These are phyloP conservation scores for Cassiopea andromeda DNA, from an alignment of 30 jellyfish, hydroid and myxozoan genomes.

Conservation along the genomic window DNA sequence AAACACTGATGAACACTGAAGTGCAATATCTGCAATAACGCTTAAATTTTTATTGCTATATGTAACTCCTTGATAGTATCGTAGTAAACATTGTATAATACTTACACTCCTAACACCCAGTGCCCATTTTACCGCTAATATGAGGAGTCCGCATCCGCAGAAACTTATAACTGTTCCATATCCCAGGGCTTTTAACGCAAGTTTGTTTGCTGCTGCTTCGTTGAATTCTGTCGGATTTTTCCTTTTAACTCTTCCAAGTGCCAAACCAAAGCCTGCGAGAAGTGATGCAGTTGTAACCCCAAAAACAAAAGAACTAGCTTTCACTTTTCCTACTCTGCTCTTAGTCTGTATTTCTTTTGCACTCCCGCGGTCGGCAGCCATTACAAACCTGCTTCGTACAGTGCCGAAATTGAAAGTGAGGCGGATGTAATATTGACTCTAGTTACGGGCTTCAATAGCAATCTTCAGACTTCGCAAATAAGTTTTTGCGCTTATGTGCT, in stretches of 20 bases:
- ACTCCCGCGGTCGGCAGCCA: constrained; percentile 60
- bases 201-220: constrained; percentile 73
- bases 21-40: no score
- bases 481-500: no score
- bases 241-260: constrained; percentile 80
- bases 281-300: constrained; percentile 66
- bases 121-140: constrained; percentile 46
- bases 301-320: constrained; percentile 61
- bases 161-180: constrained; percentile 88
- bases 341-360: not conserved
- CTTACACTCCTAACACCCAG: constrained; percentile 81
- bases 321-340: constrained; percentile 25
- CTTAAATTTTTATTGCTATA: no score
- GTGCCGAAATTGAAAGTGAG: not conserved
- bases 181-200: constrained; percentile 95
- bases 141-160: constrained; percentile 85
- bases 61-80: no score
- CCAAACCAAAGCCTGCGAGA: constrained; percentile 88
- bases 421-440: no score
- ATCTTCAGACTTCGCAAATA: no score
- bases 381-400: constrained; percentile 1
- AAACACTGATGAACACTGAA: no score
- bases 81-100: not conserved
- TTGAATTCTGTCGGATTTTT: constrained; percentile 73
- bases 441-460: no score